phyloP scores from a whole-genome alignment of 2,113 vertebrate genomes.

The Ailurus styani region DNA sequence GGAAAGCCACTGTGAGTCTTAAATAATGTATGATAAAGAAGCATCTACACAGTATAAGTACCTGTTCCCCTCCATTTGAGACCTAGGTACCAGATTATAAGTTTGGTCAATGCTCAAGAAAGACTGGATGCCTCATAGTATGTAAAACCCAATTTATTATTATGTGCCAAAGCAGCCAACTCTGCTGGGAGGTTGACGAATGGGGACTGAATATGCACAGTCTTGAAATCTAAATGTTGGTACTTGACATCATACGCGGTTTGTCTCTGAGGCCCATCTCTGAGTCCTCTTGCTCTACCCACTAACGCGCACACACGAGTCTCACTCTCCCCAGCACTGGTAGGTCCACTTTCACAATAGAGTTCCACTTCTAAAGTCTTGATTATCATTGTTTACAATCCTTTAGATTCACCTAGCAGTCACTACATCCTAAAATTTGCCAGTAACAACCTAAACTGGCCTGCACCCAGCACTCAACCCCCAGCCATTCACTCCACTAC shows the following conservation, averaged over 20 bases:
- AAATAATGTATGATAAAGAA: background rate
- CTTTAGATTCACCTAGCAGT: background rate
- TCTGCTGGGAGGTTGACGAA: background rate
- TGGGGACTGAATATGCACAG: background rate
- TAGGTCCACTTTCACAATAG: background rate
- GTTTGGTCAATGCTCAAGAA: background rate
- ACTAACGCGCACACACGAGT: background rate
- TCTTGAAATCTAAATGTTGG: background rate
- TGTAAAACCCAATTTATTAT: background rate
- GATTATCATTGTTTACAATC: background rate
- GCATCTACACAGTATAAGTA: background rate
- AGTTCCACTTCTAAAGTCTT: background rate
- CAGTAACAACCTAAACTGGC: background rate
- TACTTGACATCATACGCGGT: background rate
- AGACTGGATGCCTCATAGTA: background rate
- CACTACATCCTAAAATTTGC: background rate
- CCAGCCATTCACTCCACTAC: too few species aligned
- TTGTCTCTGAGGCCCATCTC: background rate
- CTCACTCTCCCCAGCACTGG: background rate
- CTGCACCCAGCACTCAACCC: background rate
- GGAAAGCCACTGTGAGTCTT: background rate
- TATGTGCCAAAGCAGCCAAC: background rate
- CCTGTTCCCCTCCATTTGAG: background rate
- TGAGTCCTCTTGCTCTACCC: background rate
- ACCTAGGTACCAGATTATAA: background rate